Evolutionary conservation across 2,113 vertebrate genomes (phyloP).

Genomic region (Daubentonia madagascariensis): DNA sequence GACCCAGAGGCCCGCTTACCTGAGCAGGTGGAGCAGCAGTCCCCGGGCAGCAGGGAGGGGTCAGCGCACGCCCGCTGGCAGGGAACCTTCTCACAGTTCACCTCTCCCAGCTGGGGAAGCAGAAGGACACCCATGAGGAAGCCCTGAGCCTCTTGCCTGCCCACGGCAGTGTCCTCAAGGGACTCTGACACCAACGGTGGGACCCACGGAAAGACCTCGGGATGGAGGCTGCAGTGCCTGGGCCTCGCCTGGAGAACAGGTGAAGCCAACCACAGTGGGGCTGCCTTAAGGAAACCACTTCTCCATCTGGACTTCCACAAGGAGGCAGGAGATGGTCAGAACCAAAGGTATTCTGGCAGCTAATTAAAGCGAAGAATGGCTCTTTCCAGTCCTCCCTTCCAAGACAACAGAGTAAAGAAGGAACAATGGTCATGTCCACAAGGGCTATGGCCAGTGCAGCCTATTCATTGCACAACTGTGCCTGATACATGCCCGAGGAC

Average conservation of each 20-base stretch:
- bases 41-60: background rate
- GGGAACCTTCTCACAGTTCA: conserved; percentile 80
- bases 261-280: too few relatives aligned
- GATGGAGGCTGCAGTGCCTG: background rate
- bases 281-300: background rate
- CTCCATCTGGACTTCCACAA: background rate
- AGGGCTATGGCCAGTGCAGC: too few relatives aligned
- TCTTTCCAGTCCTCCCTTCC: too few relatives aligned
- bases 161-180: background rate
- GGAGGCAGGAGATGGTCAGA: background rate
- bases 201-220: fast-evolving
- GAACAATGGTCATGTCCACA: too few relatives aligned
- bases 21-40: conserved; percentile 82
- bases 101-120: conserved; percentile 83
- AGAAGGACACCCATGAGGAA: background rate
- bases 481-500: too few relatives aligned
- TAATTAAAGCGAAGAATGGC: too few relatives aligned
- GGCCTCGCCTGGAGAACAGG: background rate
- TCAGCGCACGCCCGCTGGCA: conserved; percentile 75
- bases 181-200: background rate
- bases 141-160: background rate
- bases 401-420: too few relatives aligned
- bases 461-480: too few relatives aligned
- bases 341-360: background rate
- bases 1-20: conserved; percentile 59